These are phyloP conservation scores for Pagetopsis macropterus DNA, from an alignment of 2,797 vertebrate species.

Conservation along the genomic window DNA sequence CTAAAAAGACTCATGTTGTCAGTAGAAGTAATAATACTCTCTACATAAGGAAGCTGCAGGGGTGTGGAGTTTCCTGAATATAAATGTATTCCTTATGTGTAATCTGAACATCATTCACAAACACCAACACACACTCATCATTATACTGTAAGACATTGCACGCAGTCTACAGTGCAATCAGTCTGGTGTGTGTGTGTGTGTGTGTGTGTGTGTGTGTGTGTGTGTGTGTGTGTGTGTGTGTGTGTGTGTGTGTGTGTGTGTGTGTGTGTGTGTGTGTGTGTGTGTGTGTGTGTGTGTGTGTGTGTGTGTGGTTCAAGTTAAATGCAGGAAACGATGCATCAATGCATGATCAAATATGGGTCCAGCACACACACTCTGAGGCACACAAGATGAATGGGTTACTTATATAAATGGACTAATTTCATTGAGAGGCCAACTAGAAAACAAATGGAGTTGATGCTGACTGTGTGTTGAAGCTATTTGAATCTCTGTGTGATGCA, in stretches of 20 bases:
- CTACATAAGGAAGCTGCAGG: background rate
- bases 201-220: background rate
- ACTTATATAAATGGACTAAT: slow-evolving; percentile 31
- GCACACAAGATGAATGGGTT: slow-evolving; percentile 44
- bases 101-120: background rate
- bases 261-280: background rate
- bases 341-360: slow-evolving; percentile 11
- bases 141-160: slow-evolving; percentile 2
- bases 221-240: background rate
- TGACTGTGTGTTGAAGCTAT: slow-evolving; percentile 21
- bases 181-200: background rate
- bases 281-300: background rate
- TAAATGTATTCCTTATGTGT: background rate
- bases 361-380: background rate
- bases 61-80: background rate
- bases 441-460: slow-evolving; percentile 38
- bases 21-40: background rate
- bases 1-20: no score
- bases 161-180: background rate
- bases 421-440: slow-evolving; percentile 33
- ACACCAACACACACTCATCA: background rate
- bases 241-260: background rate
- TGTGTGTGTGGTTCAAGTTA: background rate
- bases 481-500: background rate
- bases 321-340: slow-evolving; percentile 5